phyloP scores from a whole-genome alignment of 2,113 vertebrate species.

The Choloepus hoffmanni region DNA sequence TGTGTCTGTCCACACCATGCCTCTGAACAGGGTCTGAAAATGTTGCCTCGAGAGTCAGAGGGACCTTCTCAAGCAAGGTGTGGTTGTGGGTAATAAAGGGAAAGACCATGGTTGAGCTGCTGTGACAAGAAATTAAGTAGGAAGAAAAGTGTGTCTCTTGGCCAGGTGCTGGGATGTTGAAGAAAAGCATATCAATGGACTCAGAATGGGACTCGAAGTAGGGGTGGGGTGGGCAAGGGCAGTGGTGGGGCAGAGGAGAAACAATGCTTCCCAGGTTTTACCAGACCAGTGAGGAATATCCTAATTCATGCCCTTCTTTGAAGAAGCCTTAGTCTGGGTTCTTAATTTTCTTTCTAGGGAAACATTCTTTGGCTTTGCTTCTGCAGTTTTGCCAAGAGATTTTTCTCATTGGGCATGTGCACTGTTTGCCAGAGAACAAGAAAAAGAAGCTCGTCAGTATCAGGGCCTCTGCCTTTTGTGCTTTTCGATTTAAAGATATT shows the following conservation, averaged over 20 bases:
- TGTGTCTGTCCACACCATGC: not conserved
- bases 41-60: not conserved
- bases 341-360: conserved; percentile 4
- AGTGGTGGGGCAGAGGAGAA: not conserved
- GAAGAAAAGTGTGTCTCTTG: not conserved
- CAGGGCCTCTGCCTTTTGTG: not conserved
- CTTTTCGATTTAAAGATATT: conserved; percentile 37
- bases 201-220: not conserved
- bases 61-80: not conserved
- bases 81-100: not conserved
- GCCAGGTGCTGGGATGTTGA: not conserved
- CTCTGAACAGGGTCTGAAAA: not conserved
- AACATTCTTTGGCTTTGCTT: not conserved
- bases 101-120: not conserved
- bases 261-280: not conserved
- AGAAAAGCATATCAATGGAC: not conserved
- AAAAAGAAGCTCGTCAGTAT: not conserved
- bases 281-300: not conserved
- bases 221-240: too few species aligned
- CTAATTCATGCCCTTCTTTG: not conserved
- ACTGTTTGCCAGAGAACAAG: not conserved
- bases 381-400: not conserved
- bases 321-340: not conserved
- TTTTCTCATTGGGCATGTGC: not conserved
- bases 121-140: not conserved